Percentiles rank a stretch among this genome's conserved stretches.
Evolutionary conservation across 2,797 vertebrate genomes (phyloP).

Genomic region (Trachurus trachurus): DNA sequence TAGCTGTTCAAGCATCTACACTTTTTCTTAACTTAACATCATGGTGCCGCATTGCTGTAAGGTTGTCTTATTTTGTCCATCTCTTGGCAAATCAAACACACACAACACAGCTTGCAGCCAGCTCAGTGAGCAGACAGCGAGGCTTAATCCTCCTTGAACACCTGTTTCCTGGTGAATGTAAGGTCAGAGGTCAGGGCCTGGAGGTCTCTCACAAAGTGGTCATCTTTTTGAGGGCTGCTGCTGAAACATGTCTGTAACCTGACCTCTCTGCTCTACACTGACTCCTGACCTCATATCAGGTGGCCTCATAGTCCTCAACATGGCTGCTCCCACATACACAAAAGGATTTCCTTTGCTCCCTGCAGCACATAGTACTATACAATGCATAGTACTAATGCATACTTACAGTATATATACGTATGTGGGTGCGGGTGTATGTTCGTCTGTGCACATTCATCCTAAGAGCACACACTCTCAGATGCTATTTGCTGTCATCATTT

Average conservation of each 20-base stretch:
- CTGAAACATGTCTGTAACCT: slow-evolving; percentile 54
- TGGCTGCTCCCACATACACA: background rate
- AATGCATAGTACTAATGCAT: too few species aligned
- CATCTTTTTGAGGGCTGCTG: slow-evolving; percentile 52
- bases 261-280: slow-evolving; percentile 42
- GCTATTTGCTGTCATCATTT: slow-evolving; percentile 42
- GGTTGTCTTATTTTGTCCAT: background rate
- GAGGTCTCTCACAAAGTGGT: slow-evolving; percentile 62
- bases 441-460: slow-evolving; percentile 1
- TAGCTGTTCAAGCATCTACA: background rate
- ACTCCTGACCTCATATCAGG: slow-evolving; percentile 37
- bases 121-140: slow-evolving; percentile 41
- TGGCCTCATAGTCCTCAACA: slow-evolving; percentile 16
- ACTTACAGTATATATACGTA: background rate
- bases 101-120: slow-evolving; percentile 27
- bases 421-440: background rate
- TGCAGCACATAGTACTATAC: background rate
- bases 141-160: slow-evolving; percentile 65
- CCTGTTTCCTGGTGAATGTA: slow-evolving; percentile 68
- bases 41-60: too few species aligned
- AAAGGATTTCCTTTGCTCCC: background rate
- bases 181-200: slow-evolving; percentile 65
- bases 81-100: slow-evolving; percentile 26
- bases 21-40: background rate
- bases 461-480: slow-evolving; percentile 21